Conservation (phyloP, 2,113 vertebrate genomes). For the Malurus cyaneus region DNA sequence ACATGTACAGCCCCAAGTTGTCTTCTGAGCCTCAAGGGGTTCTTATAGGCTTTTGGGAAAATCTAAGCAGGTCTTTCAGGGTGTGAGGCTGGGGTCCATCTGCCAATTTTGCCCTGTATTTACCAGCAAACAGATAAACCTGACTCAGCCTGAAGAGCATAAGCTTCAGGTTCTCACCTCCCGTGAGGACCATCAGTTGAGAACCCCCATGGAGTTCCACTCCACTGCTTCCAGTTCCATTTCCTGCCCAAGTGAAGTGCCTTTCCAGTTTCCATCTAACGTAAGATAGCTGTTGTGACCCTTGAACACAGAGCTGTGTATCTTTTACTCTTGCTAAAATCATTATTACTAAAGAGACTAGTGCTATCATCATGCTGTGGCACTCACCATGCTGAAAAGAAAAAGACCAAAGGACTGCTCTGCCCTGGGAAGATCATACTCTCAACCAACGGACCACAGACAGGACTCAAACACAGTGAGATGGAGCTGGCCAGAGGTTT, state of each 20-base stretch:
- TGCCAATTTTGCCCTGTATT: background rate
- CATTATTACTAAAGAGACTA: background rate
- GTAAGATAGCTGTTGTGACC: background rate
- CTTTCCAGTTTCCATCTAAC: background rate
- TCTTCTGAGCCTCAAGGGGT: background rate
- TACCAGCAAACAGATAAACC: background rate
- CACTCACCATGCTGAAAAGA: background rate
- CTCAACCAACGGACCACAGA: background rate
- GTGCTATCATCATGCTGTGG: background rate
- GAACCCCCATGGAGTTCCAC: background rate
- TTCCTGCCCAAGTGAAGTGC: background rate
- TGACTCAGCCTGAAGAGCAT: background rate
- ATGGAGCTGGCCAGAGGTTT: background rate
- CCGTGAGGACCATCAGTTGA: background rate
- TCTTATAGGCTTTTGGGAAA: background rate
- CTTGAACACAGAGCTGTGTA: background rate
- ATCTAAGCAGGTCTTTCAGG: background rate
- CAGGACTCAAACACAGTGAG: background rate
- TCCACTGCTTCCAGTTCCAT: background rate
- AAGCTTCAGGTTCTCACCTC: background rate
- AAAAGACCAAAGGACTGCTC: background rate
- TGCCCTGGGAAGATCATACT: background rate
- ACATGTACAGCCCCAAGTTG: background rate
- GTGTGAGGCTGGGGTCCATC: background rate
- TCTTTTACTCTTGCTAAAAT: background rate